Conservation (phyloP, 2,113 vertebrate species). For the Saccopteryx leptura region DNA sequence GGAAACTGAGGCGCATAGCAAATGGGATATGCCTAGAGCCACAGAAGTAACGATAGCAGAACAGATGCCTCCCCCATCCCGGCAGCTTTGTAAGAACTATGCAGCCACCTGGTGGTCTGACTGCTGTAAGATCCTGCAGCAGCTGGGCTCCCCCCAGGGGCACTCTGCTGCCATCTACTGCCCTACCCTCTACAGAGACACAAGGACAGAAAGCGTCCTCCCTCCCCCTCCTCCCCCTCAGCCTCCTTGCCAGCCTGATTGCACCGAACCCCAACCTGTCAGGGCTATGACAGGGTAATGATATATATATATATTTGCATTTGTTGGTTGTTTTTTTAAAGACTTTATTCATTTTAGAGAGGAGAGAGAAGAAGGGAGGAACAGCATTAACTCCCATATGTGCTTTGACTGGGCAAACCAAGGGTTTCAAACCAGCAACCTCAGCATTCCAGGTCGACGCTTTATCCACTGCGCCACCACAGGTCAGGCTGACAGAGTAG, state of each 20-base stretch:
- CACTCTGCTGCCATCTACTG: neutral
- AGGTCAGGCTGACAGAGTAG: neutral
- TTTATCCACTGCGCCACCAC: no score
- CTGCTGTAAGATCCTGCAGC: no score
- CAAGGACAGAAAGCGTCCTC: neutral
- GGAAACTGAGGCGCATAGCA: neutral
- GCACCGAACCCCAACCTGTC: neutral
- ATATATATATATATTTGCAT: neutral
- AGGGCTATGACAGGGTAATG: neutral
- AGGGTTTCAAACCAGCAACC: no score
- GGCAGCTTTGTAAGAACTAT: neutral
- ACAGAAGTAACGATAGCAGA: neutral
- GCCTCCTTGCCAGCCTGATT: neutral
- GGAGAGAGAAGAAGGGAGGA: no score
- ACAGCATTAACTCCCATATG: no score
- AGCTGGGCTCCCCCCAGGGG: neutral
- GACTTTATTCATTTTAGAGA: no score
- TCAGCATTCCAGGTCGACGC: no score
- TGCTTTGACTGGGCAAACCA: no score
- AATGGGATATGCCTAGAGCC: neutral
- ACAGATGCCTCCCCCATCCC: neutral
- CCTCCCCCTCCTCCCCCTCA: neutral
- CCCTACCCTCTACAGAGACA: neutral
- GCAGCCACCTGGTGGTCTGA: constrained; percentile 64
- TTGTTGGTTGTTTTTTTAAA: no score